phyloP scores from a whole-genome alignment of 2,113 vertebrate species.

The Aspidoscelis tigris region DNA sequence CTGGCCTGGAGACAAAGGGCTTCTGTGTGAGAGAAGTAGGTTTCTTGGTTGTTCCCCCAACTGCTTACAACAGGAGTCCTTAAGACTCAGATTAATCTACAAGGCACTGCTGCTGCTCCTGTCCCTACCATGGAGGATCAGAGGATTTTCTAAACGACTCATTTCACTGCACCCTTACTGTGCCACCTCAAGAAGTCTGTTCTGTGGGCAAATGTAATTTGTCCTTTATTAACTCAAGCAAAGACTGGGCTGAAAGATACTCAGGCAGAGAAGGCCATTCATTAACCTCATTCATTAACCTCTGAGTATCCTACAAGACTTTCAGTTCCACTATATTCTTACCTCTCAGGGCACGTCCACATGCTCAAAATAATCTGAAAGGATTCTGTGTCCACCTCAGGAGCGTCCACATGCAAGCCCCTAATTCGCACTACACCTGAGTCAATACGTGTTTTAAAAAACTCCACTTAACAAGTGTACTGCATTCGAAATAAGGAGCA shows the following conservation, averaged over 20 bases:
- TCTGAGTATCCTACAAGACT: not conserved
- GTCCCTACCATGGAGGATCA: slow-evolving; percentile 53
- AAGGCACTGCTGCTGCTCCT: too few species aligned
- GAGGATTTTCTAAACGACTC: slow-evolving; percentile 58
- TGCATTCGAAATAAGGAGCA: too few species aligned
- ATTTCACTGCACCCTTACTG: not conserved
- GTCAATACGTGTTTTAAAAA: too few species aligned
- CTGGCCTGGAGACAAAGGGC: slow-evolving; percentile 58
- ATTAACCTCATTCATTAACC: not conserved
- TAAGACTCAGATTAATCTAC: too few species aligned
- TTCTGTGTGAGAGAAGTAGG: slow-evolving; percentile 62
- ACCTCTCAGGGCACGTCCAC: too few species aligned
- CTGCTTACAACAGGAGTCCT: slow-evolving; percentile 50
- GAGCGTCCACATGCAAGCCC: too few species aligned
- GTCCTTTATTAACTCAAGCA: slow-evolving; percentile 6
- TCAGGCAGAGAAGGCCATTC: not conserved
- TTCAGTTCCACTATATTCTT: not conserved
- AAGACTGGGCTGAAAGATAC: not conserved
- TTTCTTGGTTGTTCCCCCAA: slow-evolving; percentile 69
- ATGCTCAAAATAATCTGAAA: too few species aligned
- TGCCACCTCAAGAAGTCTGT: not conserved
- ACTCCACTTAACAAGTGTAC: too few species aligned
- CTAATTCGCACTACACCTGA: too few species aligned
- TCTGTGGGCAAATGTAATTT: not conserved
- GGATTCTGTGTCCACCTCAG: too few species aligned